Evolutionary conservation across 2,113 vertebrate species (phyloP).

Genomic region (Upupa epops): DNA sequence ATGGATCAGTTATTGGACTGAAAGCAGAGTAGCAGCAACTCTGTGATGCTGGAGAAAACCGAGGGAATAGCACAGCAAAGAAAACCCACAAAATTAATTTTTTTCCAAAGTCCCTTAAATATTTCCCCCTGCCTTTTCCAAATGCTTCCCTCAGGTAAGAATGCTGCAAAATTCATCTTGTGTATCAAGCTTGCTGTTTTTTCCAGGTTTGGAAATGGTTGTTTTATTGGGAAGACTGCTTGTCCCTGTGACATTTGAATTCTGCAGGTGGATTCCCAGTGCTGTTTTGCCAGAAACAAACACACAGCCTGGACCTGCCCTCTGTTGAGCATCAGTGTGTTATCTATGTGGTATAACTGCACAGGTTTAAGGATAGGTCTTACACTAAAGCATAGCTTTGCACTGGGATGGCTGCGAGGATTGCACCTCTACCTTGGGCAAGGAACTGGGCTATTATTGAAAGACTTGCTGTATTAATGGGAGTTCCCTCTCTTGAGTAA

Average conservation of each 20-base stretch:
- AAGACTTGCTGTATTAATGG: not conserved
- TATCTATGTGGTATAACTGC: not conserved
- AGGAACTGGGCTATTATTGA: not conserved
- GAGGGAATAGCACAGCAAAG: not conserved
- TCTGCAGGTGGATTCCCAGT: not conserved
- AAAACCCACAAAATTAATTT: not conserved
- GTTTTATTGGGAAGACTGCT: not conserved
- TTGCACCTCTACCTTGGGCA: not conserved
- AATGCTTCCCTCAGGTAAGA: not conserved
- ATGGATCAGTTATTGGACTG: not conserved
- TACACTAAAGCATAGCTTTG: not conserved
- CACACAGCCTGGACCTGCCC: rapidly evolving
- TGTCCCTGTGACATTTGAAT: not conserved
- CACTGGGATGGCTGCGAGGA: not conserved
- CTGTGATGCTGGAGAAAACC: not conserved
- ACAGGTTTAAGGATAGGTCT: not conserved
- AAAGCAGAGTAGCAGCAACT: not conserved
- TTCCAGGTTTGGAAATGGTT: not conserved
- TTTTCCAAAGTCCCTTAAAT: not conserved
- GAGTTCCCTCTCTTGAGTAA: not conserved
- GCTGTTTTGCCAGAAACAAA: not conserved
- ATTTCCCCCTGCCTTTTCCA: not conserved
- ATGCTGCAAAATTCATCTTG: not conserved
- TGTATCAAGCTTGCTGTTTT: rapidly evolving
- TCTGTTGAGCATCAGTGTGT: rapidly evolving